Evolutionary conservation across 2,113 vertebrate species (phyloP).

Genomic region (Catharus fuscescens): DNA sequence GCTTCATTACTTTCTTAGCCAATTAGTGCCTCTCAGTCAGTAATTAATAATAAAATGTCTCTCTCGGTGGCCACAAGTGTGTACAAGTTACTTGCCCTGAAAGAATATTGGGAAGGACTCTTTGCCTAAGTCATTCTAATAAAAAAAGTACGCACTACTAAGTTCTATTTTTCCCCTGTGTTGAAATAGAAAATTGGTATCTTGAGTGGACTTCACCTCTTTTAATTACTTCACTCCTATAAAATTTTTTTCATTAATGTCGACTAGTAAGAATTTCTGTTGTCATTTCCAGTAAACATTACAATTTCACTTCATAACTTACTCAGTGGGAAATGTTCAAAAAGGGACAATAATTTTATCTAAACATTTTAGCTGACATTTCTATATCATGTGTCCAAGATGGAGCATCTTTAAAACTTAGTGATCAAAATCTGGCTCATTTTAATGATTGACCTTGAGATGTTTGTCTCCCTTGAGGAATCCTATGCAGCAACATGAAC

Average conservation of each 20-base stretch:
- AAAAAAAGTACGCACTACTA: background rate
- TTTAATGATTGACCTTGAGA: background rate
- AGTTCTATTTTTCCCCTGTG: background rate
- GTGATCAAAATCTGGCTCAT: background rate
- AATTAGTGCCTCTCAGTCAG: background rate
- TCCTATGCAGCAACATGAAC: background rate
- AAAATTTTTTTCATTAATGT: background rate
- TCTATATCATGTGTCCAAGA: background rate
- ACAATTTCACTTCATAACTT: background rate
- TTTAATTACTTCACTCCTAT: background rate
- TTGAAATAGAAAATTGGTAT: background rate
- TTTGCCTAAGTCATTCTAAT: background rate
- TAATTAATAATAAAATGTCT: background rate
- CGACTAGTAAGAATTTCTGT: background rate
- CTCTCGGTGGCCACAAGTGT: background rate
- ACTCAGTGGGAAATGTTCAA: background rate
- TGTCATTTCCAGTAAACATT: background rate
- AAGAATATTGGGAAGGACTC: background rate
- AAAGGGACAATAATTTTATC: background rate
- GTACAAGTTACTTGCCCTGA: background rate
- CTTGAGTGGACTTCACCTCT: background rate
- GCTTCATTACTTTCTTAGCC: background rate
- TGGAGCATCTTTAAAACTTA: background rate
- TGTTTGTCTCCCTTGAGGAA: background rate
- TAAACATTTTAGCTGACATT: background rate